These are phyloP conservation scores for Drosophila aldrichi DNA, from an alignment of 2,888 invertebrate species.

Conservation along the genomic window DNA sequence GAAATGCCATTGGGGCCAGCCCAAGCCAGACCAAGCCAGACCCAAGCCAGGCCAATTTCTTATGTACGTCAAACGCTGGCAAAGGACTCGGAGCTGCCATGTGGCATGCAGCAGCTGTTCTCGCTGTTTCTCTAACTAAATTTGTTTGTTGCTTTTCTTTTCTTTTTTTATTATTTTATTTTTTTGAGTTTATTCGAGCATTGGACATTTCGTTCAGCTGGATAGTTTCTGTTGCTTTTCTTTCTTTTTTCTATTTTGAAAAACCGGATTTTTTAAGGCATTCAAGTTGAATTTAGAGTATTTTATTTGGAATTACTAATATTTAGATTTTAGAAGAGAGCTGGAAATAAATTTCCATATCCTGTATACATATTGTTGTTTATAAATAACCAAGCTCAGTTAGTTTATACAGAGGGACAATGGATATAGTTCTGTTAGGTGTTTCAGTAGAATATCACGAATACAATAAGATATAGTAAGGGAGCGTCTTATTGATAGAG, in stretches of 20 bases:
- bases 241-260: neutral
- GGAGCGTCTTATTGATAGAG: no score
- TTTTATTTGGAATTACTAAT: neutral
- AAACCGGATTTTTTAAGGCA: neutral
- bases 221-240: neutral
- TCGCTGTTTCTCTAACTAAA: neutral
- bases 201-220: slow-evolving; percentile 22
- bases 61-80: slow-evolving; percentile 44
- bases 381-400: no score
- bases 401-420: no score
- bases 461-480: no score
- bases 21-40: neutral
- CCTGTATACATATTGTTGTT: no score
- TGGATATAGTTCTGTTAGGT: no score
- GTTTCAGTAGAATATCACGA: no score
- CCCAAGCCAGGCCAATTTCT: slow-evolving; percentile 8
- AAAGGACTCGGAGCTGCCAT: slow-evolving; percentile 3
- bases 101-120: slow-evolving; percentile 24
- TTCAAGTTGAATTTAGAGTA: neutral
- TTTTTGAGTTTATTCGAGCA: slow-evolving; percentile 35
- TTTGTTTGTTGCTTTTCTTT: slow-evolving; percentile 16
- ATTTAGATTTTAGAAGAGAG: neutral
- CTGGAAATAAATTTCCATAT: no score
- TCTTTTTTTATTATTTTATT: no score
- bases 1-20: slow-evolving; percentile 21